These are phyloP conservation scores for Menura novaehollandiae DNA, from an alignment of 2,113 vertebrate genomes.

Conservation along the genomic window DNA sequence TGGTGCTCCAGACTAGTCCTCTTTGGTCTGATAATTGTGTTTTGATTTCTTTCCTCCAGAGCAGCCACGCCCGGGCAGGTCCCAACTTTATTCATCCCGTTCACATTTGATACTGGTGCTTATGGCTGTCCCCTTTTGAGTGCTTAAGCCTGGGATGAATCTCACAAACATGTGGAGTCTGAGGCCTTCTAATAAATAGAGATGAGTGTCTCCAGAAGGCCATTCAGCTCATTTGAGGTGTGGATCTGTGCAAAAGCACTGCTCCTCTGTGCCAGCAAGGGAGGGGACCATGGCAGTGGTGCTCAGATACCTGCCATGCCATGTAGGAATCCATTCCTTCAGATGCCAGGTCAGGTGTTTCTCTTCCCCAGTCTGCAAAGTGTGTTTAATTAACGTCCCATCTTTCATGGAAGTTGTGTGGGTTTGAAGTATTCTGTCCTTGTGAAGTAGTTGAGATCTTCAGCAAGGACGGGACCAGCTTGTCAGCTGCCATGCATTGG, in stretches of 20 bases:
- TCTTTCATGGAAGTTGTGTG: neutral
- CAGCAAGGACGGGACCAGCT: neutral
- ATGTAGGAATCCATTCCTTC: neutral
- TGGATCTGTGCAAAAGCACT: neutral
- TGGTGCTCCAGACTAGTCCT: neutral
- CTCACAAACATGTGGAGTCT: neutral
- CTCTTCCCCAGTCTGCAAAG: neutral
- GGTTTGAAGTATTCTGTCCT: neutral
- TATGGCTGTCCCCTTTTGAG: neutral
- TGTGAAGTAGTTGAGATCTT: neutral
- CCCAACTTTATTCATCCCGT: neutral
- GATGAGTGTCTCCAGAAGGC: neutral
- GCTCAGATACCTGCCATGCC: neutral
- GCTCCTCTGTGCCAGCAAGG: neutral
- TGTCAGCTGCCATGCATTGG: neutral
- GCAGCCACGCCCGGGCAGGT: neutral
- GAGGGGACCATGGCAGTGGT: accelerated
- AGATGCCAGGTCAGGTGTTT: accelerated
- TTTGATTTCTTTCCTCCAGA: neutral
- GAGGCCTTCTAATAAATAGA: neutral
- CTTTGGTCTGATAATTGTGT: neutral
- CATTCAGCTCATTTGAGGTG: neutral
- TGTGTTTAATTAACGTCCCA: neutral
- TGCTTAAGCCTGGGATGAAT: neutral
- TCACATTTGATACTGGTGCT: neutral